Conservation (phyloP, 2,113 vertebrate genomes). For the Chitala chitala region DNA sequence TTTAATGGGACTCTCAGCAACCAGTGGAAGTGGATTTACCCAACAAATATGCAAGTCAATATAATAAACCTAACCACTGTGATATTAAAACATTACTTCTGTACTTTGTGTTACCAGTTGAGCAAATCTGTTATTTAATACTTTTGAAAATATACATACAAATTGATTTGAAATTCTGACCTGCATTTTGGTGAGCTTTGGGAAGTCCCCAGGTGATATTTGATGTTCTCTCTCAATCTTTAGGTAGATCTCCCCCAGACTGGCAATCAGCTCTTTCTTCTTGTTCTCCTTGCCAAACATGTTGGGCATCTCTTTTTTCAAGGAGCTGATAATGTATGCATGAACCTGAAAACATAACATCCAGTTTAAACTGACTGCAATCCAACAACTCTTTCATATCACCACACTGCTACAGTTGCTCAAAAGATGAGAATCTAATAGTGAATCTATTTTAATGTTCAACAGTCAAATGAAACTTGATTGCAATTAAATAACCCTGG, state of each 20-base stretch:
- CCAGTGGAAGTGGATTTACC: background rate
- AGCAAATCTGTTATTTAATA: no score
- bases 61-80: background rate
- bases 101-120: no score
- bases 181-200: slow-evolving; percentile 72
- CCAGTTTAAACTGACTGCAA: background rate
- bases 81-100: background rate
- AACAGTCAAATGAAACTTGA: no score
- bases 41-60: no score
- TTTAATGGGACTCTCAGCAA: background rate
- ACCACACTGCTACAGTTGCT: background rate
- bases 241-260: slow-evolving; percentile 66
- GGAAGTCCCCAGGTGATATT: slow-evolving; percentile 72
- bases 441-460: no score
- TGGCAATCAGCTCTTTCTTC: slow-evolving; percentile 70
- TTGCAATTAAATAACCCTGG: no score
- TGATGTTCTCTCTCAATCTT: slow-evolving; percentile 72
- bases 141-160: background rate
- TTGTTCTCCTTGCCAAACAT: slow-evolving; percentile 74
- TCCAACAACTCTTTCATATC: background rate
- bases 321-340: slow-evolving; percentile 69
- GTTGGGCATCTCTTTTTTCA: slow-evolving; percentile 76
- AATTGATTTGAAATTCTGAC: slow-evolving; percentile 33
- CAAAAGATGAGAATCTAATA: no score
- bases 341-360: slow-evolving; percentile 57